Conservation (phyloP, 2,113 vertebrate species). For the Osmerus mordax region DNA sequence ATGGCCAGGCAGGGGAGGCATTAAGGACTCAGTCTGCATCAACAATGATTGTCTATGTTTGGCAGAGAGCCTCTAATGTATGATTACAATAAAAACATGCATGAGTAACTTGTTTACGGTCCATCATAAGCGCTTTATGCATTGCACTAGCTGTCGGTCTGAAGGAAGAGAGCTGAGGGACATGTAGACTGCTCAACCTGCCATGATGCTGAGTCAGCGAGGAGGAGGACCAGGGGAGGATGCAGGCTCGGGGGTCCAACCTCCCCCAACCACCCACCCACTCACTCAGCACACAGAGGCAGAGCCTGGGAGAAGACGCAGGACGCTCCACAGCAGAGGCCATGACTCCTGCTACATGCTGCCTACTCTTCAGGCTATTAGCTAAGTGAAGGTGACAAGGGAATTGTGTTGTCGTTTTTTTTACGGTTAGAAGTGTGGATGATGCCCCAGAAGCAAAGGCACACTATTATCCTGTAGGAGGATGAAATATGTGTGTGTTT, state of each 20-base stretch:
- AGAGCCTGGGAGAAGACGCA: constrained; percentile 1
- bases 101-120: too few relatives aligned
- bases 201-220: too few relatives aligned
- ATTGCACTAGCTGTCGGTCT: too few relatives aligned
- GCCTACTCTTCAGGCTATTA: not conserved
- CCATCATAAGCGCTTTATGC: too few relatives aligned
- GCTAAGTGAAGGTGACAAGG: not conserved
- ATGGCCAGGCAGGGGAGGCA: not conserved
- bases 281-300: not conserved
- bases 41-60: too few relatives aligned
- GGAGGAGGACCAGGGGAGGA: too few relatives aligned
- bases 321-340: not conserved
- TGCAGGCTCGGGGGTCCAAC: not conserved
- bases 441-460: not conserved
- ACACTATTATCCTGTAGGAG: not conserved
- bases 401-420: not conserved
- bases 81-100: too few relatives aligned
- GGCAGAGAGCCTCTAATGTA: too few relatives aligned
- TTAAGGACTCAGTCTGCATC: not conserved
- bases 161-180: too few relatives aligned
- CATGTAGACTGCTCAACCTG: too few relatives aligned
- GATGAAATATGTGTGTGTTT: too few relatives aligned
- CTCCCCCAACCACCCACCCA: not conserved
- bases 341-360: not conserved
- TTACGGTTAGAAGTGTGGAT: too few relatives aligned